Percentiles rank a stretch among this genome's conserved stretches.
Conservation (phyloP, 2,113 vertebrate genomes). For the Aviceda subcristata region DNA sequence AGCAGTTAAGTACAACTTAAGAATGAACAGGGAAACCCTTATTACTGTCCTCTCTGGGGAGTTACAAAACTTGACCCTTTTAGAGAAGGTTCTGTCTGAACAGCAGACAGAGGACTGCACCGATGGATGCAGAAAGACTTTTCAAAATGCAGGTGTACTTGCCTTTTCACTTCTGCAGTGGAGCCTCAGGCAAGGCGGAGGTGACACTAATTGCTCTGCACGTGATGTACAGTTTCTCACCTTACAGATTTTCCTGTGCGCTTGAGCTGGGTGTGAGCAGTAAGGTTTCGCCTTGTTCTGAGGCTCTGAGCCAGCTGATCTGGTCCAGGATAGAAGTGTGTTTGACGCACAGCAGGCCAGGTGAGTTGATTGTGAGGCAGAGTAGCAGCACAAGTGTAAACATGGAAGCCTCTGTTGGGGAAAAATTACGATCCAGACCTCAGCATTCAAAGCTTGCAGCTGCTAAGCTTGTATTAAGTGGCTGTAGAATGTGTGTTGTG, state of each 20-base stretch:
- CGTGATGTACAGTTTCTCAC: rapidly evolving
- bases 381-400: background rate
- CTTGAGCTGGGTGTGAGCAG: background rate
- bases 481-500: background rate
- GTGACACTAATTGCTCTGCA: background rate
- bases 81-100: background rate
- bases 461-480: constrained; percentile 58
- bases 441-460: constrained; percentile 31
- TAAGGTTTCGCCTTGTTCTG: background rate
- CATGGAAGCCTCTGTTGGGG: background rate
- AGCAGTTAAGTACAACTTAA: rapidly evolving
- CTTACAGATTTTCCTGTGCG: rapidly evolving
- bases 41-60: background rate
- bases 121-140: background rate
- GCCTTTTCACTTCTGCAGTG: background rate
- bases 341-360: background rate
- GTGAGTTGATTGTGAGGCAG: background rate
- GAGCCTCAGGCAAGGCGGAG: background rate
- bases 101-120: background rate
- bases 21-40: background rate
- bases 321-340: background rate
- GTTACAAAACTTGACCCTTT: background rate
- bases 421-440: background rate
- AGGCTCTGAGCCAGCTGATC: background rate
- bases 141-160: rapidly evolving